Evolutionary conservation across 2,113 vertebrate species (phyloP).

Genomic region (Heterotis niloticus): DNA sequence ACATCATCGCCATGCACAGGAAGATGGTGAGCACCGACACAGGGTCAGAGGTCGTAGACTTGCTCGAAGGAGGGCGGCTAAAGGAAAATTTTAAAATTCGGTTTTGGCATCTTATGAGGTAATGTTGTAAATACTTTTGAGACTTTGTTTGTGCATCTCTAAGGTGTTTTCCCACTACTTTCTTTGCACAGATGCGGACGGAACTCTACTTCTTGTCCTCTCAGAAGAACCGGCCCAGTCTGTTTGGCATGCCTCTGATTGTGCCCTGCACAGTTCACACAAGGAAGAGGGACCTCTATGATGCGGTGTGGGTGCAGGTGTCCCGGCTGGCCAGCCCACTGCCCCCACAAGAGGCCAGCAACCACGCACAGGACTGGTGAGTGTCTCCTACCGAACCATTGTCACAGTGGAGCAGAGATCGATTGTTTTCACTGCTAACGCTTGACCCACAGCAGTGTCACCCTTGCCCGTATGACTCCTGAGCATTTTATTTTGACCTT

Average conservation of each 20-base stretch:
- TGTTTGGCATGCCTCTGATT: conserved; percentile 95
- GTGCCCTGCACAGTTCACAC: conserved; percentile 94
- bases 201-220: conserved; percentile 96
- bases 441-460: neutral
- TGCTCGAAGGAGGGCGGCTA: neutral
- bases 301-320: conserved; percentile 94
- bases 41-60: neutral
- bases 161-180: neutral
- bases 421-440: neutral
- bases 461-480: no score
- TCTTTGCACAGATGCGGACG: conserved; percentile 79
- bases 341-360: conserved; percentile 97
- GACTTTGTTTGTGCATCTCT: neutral
- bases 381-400: conserved; percentile 32
- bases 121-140: neutral
- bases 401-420: neutral
- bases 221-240: conserved; percentile 93
- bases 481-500: neutral
- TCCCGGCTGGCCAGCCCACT: conserved; percentile 92
- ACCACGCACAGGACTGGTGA: conserved; percentile 96
- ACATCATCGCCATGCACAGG: conserved; percentile 96
- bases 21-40: conserved; percentile 81
- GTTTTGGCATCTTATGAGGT: neutral
- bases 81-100: neutral
- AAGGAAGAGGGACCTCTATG: conserved; percentile 88